Conservation (phyloP, 1,140 invertebrate species). For the Drosophila seguyi region DNA sequence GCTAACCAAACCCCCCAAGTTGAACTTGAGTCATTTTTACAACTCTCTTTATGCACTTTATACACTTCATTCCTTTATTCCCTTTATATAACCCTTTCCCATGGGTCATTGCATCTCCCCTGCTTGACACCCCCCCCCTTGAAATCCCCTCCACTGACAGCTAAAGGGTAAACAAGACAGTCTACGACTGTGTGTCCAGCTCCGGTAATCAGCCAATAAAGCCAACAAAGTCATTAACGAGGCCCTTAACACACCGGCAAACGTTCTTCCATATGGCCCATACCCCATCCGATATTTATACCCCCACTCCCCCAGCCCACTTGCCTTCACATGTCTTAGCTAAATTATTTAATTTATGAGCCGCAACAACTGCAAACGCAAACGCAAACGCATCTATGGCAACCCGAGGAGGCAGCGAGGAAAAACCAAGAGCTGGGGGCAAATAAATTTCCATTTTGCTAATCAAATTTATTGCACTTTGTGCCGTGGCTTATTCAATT, state of each 20-base stretch:
- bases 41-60: not conserved
- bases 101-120: constrained; percentile 22
- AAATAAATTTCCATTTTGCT: constrained; percentile 84
- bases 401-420: constrained; percentile 34
- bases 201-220: constrained; percentile 64
- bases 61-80: not conserved
- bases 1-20: not conserved
- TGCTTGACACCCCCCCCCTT: constrained; percentile 34
- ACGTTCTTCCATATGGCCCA: constrained; percentile 34
- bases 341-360: constrained; percentile 84
- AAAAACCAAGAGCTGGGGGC: constrained; percentile 26
- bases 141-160: not conserved
- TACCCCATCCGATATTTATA: constrained; percentile 2
- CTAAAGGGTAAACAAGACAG: constrained; percentile 30
- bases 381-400: constrained; percentile 67
- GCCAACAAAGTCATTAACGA: constrained; percentile 72
- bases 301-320: not conserved
- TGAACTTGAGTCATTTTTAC: constrained; percentile 14
- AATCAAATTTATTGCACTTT: constrained; percentile 85
- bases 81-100: constrained; percentile 35
- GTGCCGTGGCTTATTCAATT: constrained; percentile 84
- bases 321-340: constrained; percentile 26
- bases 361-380: constrained; percentile 61
- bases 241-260: constrained; percentile 70
- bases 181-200: constrained; percentile 34